Percentiles rank a stretch among this genome's conserved stretches.
Evolutionary conservation across 2,888 invertebrate species (phyloP).

Genomic region (Liposcelis brunnea): DNA sequence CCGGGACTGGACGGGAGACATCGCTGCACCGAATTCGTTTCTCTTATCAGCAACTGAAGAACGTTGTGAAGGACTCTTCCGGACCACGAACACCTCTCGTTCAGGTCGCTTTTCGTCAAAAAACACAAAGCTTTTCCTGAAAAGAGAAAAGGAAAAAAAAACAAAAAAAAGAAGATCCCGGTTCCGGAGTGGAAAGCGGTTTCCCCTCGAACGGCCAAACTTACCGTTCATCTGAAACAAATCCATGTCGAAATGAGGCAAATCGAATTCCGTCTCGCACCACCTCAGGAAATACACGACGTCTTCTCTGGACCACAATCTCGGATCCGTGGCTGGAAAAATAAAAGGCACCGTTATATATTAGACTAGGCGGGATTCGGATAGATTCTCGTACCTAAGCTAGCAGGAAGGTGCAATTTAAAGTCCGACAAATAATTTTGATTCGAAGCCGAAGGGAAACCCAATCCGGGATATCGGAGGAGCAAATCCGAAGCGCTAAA

Average conservation of each 20-base stretch:
- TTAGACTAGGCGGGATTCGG: too few relatives aligned
- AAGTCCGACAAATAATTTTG: constrained; percentile 45
- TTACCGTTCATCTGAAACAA: constrained; percentile 91
- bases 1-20: constrained; percentile 66
- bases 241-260: constrained; percentile 81
- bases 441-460: constrained; percentile 40
- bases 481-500: constrained; percentile 59
- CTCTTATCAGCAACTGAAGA: constrained; percentile 68
- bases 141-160: constrained; percentile 16
- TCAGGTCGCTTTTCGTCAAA: constrained; percentile 74
- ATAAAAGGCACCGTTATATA: too few relatives aligned
- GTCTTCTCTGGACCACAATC: constrained; percentile 80
- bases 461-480: constrained; percentile 60
- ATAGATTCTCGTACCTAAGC: too few relatives aligned
- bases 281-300: constrained; percentile 74
- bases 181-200: background rate
- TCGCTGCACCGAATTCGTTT: constrained; percentile 59
- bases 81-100: constrained; percentile 79
- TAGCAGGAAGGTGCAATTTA: constrained; percentile 70
- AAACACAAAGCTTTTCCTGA: constrained; percentile 80
- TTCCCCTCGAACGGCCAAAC: too few relatives aligned
- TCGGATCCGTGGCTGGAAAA: constrained; percentile 58
- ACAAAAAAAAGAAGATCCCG: background rate
- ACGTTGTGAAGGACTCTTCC: constrained; percentile 91
- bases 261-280: constrained; percentile 82